Evolutionary conservation across 2,888 invertebrate genomes (phyloP), one percentile per base, ranked within the genome.

Genomic region (Dicycla oo): DNA sequence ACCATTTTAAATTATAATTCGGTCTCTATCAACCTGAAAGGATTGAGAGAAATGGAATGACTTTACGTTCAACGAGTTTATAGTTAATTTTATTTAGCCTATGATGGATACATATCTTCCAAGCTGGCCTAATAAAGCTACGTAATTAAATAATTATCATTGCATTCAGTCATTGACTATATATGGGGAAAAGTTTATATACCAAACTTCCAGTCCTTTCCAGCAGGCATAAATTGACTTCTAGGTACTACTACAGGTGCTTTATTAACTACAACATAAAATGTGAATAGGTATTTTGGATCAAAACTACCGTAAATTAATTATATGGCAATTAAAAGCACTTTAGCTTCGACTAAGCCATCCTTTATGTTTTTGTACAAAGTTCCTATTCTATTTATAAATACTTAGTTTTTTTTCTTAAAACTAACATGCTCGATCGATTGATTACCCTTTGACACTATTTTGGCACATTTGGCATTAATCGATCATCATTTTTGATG

Each of bases 251-350:
- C 80, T 80, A 73, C 72, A 76, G 60, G 74, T 69, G 67, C 73
- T 62, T 67, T 49, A 23, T 45, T 51, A 64, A 64, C 43, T 66
- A 76, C 54, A 23, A 74, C 26, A 58, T 67, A 69, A 70, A 65
- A 64, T 64, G 64, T 68, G 57, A 70, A 71, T 69, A 76, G 54
- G 62, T 64, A 38, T 75, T 66, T 67, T 54, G 49, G 40, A 34
- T 56, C 60, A 70, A 71, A 66, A 70, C 63, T 79, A 79, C 60
- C 53, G 60, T 72, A 68, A 84, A 65, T 74, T 85, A 85, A 88
- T 86, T 88, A 90, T 93, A 94, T 94, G 93, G 93, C 93, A 93
- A 90, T 87, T 79, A 91, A 72, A 86, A 91, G 91, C 91, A 84
- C 83, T 88, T 87, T 76, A 67, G 43, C 69, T 73, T 67, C 67